phyloP scores from a whole-genome alignment of 2,888 invertebrate species.

The Cylloceria caligata region DNA sequence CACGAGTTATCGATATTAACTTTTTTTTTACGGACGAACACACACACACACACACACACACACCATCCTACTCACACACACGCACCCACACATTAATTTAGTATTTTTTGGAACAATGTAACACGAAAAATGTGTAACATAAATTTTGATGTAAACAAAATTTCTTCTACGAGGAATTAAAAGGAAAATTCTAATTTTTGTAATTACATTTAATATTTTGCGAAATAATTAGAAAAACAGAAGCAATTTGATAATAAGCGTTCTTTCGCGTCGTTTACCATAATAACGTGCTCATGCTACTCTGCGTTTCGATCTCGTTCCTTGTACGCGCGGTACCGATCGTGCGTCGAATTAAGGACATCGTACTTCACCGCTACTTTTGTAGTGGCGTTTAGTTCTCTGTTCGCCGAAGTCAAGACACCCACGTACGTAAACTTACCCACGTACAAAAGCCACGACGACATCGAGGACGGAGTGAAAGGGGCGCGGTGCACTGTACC shows the following conservation, averaged over 20 bases:
- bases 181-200: no score
- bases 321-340: constrained; percentile 16
- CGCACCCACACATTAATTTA: no score
- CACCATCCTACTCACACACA: no score
- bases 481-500: constrained; percentile 56
- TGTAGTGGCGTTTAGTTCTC: constrained; percentile 25
- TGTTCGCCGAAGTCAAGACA: constrained; percentile 19
- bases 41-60: no score
- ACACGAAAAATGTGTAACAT: no score
- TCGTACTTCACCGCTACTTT: constrained; percentile 19
- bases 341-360: constrained; percentile 53
- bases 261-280: constrained; percentile 2
- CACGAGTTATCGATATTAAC: no score
- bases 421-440: constrained; percentile 25
- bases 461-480: constrained; percentile 57
- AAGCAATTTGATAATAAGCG: not conserved
- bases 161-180: no score
- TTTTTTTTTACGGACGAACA: no score
- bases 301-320: constrained; percentile 31
- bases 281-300: no score
- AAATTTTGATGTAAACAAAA: no score
- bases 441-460: constrained; percentile 28
- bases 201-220: no score
- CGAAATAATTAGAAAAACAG: not conserved
- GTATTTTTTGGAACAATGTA: no score